Evolutionary conservation across 2,888 invertebrate genomes (phyloP).

Genomic region (Melipona bicolor): DNA sequence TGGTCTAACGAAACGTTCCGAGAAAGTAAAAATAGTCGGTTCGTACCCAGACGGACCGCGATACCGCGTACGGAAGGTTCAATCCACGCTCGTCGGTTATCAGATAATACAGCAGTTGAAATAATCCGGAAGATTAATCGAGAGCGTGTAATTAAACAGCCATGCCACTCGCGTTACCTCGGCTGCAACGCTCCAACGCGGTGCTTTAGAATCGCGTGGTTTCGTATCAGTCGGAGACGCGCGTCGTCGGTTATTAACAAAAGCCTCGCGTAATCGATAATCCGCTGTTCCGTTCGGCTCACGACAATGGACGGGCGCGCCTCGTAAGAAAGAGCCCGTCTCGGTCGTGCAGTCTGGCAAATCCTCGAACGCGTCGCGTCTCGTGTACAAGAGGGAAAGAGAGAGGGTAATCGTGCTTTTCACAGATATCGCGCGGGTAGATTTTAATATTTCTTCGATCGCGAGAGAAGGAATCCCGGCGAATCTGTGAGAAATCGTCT

Average conservation of each 20-base stretch:
- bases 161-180: slow-evolving; percentile 1
- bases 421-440: slow-evolving; percentile 11
- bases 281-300: neutral
- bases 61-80: neutral
- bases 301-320: slow-evolving; percentile 8
- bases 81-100: slow-evolving; percentile 14
- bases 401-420: neutral
- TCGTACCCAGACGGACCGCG: neutral
- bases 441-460: slow-evolving; percentile 36
- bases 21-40: neutral
- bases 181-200: neutral
- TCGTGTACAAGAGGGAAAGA: neutral
- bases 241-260: slow-evolving; percentile 41
- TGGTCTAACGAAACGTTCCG: neutral
- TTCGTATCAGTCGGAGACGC: slow-evolving; percentile 39
- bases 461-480: slow-evolving; percentile 36
- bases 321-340: neutral
- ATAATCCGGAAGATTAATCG: slow-evolving; percentile 34
- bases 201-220: slow-evolving; percentile 9
- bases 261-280: slow-evolving; percentile 39
- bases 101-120: slow-evolving; percentile 34
- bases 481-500: slow-evolving; percentile 53
- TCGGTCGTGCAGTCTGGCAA: neutral
- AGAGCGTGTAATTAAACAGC: slow-evolving; percentile 44
- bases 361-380: neutral